Evolutionary conservation across 2,888 invertebrate genomes (phyloP).

Genomic region (Leistus spinibarbis): DNA sequence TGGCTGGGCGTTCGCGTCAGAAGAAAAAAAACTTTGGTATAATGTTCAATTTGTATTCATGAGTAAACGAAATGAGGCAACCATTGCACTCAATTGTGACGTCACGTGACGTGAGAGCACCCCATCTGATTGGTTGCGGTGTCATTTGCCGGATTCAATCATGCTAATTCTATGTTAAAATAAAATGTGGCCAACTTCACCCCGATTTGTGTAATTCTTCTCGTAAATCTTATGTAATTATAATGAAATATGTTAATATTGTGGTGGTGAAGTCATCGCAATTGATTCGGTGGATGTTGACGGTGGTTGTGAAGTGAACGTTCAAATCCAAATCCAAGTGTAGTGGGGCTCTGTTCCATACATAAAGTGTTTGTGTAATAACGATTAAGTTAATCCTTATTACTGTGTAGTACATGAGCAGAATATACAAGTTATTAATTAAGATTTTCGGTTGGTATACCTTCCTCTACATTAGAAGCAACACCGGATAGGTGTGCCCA

Average conservation of each 20-base stretch:
- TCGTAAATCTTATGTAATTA: too few relatives aligned
- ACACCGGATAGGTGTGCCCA: conserved; percentile 4
- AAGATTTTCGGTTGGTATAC: conserved; percentile 24
- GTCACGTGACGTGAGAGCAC: background rate
- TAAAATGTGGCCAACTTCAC: too few relatives aligned
- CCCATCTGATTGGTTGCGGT: background rate
- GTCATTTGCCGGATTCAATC: background rate
- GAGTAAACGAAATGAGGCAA: background rate
- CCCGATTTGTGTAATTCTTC: too few relatives aligned
- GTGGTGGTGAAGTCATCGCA: too few relatives aligned
- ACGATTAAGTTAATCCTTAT: conserved; percentile 35
- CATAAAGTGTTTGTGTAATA: conserved; percentile 27
- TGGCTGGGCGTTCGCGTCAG: background rate
- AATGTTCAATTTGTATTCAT: background rate
- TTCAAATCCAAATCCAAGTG: conserved; percentile 8
- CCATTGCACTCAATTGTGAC: background rate
- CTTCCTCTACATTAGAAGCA: conserved; percentile 10
- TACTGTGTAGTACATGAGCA: conserved; percentile 20
- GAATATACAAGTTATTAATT: conserved; percentile 37
- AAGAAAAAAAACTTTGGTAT: background rate
- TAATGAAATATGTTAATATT: too few relatives aligned
- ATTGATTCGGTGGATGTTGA: too few relatives aligned
- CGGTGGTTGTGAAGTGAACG: too few relatives aligned
- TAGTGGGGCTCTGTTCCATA: background rate
- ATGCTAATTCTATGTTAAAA: too few relatives aligned